Conservation (phyloP, 2,888 invertebrate genomes). For the Orchesellides sinensis region DNA sequence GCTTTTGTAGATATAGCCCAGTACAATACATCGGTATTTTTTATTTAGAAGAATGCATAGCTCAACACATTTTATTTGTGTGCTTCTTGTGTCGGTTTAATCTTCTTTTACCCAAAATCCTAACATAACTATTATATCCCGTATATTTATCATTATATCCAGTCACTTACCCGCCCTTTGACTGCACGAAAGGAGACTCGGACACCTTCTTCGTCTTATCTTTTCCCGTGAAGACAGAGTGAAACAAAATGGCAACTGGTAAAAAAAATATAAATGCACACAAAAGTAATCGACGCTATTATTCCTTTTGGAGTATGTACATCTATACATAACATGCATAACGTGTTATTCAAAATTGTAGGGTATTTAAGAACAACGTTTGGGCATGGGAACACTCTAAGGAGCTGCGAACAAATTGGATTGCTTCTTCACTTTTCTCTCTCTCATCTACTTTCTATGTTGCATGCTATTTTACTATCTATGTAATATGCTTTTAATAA, state of each 20-base stretch:
- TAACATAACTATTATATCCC: background rate
- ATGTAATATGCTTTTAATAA: background rate
- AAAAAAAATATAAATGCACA: background rate
- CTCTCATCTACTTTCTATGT: slow-evolving; percentile 5
- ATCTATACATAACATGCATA: too few species aligned
- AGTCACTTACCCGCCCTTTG: slow-evolving; percentile 42
- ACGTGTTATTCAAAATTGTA: slow-evolving; percentile 25
- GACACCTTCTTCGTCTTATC: background rate
- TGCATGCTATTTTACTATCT: slow-evolving; percentile 14
- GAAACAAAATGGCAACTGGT: background rate
- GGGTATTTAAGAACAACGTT: slow-evolving; percentile 18
- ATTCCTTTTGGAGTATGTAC: too few species aligned
- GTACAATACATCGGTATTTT: background rate
- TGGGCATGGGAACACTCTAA: slow-evolving; percentile 36
- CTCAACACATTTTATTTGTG: background rate
- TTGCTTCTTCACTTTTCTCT: slow-evolving; percentile 54
- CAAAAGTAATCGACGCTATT: too few species aligned
- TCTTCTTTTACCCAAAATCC: background rate
- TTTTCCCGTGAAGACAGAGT: background rate
- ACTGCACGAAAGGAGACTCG: slow-evolving; percentile 65
- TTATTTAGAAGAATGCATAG: background rate
- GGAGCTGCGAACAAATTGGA: slow-evolving; percentile 72
- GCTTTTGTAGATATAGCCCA: background rate
- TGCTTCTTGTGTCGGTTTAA: background rate
- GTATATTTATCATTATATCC: background rate